Evolutionary conservation across 2,797 vertebrate genomes (phyloP), one percentile per base, ranked within the genome.

Genomic region (Brachymystax lenok): DNA sequence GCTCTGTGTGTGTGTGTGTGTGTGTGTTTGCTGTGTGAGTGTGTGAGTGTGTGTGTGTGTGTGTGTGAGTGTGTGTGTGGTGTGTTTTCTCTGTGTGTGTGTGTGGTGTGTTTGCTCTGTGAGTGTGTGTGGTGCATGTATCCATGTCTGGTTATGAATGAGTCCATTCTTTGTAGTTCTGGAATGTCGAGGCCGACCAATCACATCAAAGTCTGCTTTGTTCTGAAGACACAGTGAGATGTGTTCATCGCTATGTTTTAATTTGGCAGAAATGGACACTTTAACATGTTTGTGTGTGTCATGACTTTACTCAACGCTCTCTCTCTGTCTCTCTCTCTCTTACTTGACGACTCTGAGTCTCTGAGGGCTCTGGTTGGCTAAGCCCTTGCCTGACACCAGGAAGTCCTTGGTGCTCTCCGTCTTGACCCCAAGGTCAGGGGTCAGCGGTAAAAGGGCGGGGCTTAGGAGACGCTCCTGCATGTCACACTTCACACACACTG

Each of bases 331-430:
- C 0, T 10, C 7, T 40, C 7, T 40, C 35, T 40, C 92, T 75
- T 94, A 99, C 97, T 96, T 99, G 68, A 97, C 84, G 74, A 93
- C 95, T 70, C 51, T 90, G 73, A 99, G 92, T 71, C 84, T 92
- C 79, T 63, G 59, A 63, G 59, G 59, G 59, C 59, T 63, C 59
- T 89, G 91, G 89, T 91, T 94, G 87, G 86, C 56, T 0, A 75
- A 91, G 79, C 73, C 77, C 78, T 95, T 95, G 83, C 88, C 76
- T 35, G 89, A 75, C 3, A 91, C 87, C 19, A 81, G 88, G 78
- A 94, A 92, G 88, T 96, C 92, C 71, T 82, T 79, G 72, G 90
- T 0, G 35, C 89, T 94, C 82, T 94, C 95, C 0, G 90, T 91
- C 85, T 90, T 95, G 75, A 80, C 13, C 2, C 86, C 90, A 66